Conservation (phyloP, 2,113 vertebrate genomes). For the Cyprinodon brontotheroides region DNA sequence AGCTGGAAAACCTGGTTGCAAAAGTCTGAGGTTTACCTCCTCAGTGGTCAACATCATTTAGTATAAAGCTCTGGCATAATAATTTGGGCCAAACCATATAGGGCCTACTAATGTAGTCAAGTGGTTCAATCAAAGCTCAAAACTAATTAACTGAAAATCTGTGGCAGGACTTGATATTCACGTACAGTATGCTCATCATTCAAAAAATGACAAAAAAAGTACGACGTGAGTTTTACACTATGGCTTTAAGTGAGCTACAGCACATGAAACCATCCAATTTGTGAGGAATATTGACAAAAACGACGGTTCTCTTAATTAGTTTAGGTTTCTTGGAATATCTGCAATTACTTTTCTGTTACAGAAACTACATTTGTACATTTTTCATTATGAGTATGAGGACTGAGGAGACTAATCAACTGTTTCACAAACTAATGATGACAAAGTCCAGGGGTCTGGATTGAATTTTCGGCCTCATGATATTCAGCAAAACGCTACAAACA, state of each 20-base stretch:
- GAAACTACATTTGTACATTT: background rate
- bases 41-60: no score
- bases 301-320: background rate
- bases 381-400: background rate
- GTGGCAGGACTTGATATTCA: no score
- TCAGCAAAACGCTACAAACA: slow-evolving; percentile 10
- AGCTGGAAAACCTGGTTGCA: no score
- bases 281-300: background rate
- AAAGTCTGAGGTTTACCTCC: background rate
- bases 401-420: background rate
- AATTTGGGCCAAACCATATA: no score
- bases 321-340: background rate
- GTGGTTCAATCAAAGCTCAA: no score
- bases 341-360: background rate
- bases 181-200: no score
- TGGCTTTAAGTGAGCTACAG: background rate
- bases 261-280: background rate
- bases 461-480: background rate
- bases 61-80: no score
- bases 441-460: slow-evolving; percentile 6
- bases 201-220: no score
- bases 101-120: no score
- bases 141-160: no score
- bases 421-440: background rate
- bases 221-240: background rate